A percentile compares a stretch with the other conserved stretches of the same genome.
Evolutionary conservation across 2,888 invertebrate genomes (phyloP).

Genomic region (Diaprepes abbreviatus): DNA sequence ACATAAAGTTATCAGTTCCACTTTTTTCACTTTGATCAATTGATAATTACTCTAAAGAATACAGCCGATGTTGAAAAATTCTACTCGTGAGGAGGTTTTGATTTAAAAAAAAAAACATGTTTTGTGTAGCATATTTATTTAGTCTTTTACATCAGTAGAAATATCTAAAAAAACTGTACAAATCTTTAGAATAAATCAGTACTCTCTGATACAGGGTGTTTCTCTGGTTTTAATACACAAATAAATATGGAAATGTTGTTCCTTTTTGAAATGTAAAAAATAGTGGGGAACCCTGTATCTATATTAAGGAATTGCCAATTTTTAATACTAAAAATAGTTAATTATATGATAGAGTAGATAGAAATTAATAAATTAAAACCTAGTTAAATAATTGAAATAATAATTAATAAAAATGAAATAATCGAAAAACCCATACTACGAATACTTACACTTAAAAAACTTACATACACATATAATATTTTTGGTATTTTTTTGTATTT

Average conservation of each 20-base stretch:
- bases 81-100: too few species aligned
- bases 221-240: too few species aligned
- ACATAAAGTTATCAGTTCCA: too few species aligned
- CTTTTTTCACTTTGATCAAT: too few species aligned
- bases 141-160: neutral
- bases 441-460: too few species aligned
- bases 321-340: neutral
- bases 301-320: slow-evolving; percentile 1
- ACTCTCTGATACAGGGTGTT: too few species aligned
- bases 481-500: slow-evolving; percentile 6
- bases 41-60: too few species aligned
- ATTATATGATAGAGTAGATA: neutral
- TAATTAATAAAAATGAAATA: neutral
- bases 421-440: neutral
- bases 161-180: neutral
- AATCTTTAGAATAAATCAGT: slow-evolving; percentile 4
- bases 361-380: neutral
- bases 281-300: neutral
- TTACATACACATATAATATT: neutral
- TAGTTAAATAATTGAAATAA: neutral
- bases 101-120: too few species aligned
- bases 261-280: too few species aligned
- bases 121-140: too few species aligned
- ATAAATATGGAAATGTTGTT: too few species aligned
- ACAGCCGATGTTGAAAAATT: too few species aligned